Conservation (phyloP, 2,888 invertebrate genomes). For the Iselma pallidipennis region DNA sequence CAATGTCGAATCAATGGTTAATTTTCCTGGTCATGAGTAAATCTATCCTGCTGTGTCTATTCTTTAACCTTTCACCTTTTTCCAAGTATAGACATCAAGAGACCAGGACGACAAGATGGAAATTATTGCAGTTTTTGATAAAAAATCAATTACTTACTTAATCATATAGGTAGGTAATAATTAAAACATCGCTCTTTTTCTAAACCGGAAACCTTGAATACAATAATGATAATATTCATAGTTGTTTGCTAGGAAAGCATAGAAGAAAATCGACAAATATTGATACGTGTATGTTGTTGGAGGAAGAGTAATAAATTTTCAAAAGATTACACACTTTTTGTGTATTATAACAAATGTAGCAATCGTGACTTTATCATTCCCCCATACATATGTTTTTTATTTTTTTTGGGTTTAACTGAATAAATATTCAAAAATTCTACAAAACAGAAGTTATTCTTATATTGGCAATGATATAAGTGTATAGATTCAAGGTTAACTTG, state of each 20-base stretch:
- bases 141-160: neutral
- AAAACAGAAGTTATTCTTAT: neutral
- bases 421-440: neutral
- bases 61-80: neutral
- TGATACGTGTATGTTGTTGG: neutral
- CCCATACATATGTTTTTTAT: no score
- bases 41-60: neutral
- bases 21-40: neutral
- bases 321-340: neutral
- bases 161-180: no score
- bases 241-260: neutral
- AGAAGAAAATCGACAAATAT: no score
- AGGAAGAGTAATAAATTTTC: neutral
- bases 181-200: no score
- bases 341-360: neutral
- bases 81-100: neutral
- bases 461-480: neutral
- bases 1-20: neutral
- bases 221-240: neutral
- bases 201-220: neutral
- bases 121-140: neutral
- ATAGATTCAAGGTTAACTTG: conserved; percentile 38
- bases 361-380: neutral
- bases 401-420: neutral
- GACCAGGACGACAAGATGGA: neutral